A percentile compares a stretch with the other conserved stretches of the same genome.
phyloP scores from a whole-genome alignment of 2,797 vertebrate species.

The Poecilia gillii region DNA sequence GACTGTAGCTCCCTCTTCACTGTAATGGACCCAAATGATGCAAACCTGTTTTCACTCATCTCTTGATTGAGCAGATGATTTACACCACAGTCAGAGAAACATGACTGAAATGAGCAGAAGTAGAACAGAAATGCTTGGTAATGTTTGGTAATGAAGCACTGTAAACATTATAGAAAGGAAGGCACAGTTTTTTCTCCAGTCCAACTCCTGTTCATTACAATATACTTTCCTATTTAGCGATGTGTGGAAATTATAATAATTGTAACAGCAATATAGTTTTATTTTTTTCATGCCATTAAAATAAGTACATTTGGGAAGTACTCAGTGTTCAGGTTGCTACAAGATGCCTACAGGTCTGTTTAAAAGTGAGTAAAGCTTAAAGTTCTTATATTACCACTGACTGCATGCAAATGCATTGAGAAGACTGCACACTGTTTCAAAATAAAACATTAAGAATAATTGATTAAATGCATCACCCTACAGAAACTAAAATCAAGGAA shows the following conservation, averaged over 20 bases:
- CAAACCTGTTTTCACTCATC: constrained; percentile 15
- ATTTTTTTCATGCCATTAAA: neutral
- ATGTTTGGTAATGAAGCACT: neutral
- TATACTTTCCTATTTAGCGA: neutral
- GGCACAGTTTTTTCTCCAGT: neutral
- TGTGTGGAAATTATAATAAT: neutral
- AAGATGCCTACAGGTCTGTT: neutral
- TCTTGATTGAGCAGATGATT: neutral
- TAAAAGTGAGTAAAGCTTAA: neutral
- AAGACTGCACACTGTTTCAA: neutral
- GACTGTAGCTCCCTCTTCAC: constrained; percentile 2
- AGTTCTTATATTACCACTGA: neutral
- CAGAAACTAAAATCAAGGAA: neutral
- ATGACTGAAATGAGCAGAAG: neutral
- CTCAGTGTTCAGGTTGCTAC: neutral
- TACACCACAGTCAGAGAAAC: neutral
- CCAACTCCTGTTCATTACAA: neutral
- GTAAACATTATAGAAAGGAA: neutral
- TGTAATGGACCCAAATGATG: neutral
- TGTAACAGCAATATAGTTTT: neutral
- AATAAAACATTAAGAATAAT: neutral
- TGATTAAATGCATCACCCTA: neutral
- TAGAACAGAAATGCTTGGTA: neutral
- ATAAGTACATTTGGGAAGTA: neutral
- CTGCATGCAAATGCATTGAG: neutral